Evolutionary conservation across 2,113 vertebrate species (phyloP).

Genomic region (Bambusicola thoracicus): DNA sequence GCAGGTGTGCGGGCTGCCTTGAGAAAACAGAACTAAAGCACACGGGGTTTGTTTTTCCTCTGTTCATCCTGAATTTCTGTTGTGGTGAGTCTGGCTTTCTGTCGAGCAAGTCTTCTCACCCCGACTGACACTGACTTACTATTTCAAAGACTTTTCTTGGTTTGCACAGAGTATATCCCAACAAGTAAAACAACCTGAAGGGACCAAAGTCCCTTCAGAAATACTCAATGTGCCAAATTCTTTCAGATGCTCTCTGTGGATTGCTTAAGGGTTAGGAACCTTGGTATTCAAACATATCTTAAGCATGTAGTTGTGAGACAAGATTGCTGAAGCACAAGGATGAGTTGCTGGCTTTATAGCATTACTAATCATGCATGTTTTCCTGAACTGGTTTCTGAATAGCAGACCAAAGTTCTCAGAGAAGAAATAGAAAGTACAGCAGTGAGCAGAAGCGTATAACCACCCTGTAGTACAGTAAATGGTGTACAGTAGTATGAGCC

Average conservation of each 20-base stretch:
- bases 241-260: not conserved
- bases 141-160: not conserved
- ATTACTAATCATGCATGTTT: not conserved
- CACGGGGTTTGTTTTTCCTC: not conserved
- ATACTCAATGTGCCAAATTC: accelerated
- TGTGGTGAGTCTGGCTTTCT: not conserved
- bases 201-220: not conserved
- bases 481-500: not conserved
- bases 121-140: not conserved
- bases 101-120: not conserved
- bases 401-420: not conserved
- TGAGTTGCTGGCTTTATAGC: not conserved
- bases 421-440: not conserved
- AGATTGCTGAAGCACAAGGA: not conserved
- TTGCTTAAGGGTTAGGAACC: not conserved
- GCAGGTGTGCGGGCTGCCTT: not conserved
- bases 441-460: not conserved
- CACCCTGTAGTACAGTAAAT: not conserved
- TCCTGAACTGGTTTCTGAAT: not conserved
- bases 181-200: not conserved
- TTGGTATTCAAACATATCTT: not conserved
- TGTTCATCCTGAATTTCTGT: not conserved
- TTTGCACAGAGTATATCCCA: not conserved
- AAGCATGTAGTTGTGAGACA: not conserved
- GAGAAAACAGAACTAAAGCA: not conserved